phyloP scores from a whole-genome alignment of 2,888 invertebrate species.

The Lasioglossum figueresi region DNA sequence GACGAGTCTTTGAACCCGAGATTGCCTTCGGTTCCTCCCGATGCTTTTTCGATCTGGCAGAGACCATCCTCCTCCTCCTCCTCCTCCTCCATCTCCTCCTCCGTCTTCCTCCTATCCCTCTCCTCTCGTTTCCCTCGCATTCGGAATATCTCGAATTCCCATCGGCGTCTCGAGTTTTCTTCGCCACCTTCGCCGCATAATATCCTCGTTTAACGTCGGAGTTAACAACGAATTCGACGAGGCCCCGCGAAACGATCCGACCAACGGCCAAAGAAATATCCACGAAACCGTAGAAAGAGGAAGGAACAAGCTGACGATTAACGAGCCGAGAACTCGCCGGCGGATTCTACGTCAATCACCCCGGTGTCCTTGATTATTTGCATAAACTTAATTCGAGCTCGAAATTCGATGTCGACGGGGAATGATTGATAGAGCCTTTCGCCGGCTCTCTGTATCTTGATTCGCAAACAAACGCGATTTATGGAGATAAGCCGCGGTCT shows the following conservation, averaged over 20 bases:
- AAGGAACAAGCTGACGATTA: slow-evolving; percentile 11
- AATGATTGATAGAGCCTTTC: background rate
- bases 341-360: slow-evolving; percentile 1
- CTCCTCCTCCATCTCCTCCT: background rate
- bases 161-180: slow-evolving; percentile 13
- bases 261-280: slow-evolving; percentile 3
- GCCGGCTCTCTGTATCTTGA: background rate
- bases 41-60: slow-evolving; percentile 48
- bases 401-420: slow-evolving; percentile 9
- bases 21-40: slow-evolving; percentile 49
- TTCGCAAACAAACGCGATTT: background rate
- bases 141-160: slow-evolving; percentile 18
- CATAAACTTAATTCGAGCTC: background rate
- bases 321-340: background rate
- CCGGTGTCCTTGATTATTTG: slow-evolving; percentile 7
- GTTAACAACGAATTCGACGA: slow-evolving; percentile 17
- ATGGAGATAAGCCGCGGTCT: slow-evolving; percentile 1
- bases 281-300: background rate
- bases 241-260: background rate
- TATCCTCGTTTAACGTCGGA: slow-evolving; percentile 21
- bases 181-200: slow-evolving; percentile 18
- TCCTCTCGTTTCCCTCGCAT: slow-evolving; percentile 13
- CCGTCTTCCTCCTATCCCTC: background rate
- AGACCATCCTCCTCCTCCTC: background rate
- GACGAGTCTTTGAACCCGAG: slow-evolving; percentile 65